Percentiles rank a stretch among this genome's conserved stretches.
Evolutionary conservation across 2,113 vertebrate species (phyloP).

Genomic region (Crypturellus undulatus): DNA sequence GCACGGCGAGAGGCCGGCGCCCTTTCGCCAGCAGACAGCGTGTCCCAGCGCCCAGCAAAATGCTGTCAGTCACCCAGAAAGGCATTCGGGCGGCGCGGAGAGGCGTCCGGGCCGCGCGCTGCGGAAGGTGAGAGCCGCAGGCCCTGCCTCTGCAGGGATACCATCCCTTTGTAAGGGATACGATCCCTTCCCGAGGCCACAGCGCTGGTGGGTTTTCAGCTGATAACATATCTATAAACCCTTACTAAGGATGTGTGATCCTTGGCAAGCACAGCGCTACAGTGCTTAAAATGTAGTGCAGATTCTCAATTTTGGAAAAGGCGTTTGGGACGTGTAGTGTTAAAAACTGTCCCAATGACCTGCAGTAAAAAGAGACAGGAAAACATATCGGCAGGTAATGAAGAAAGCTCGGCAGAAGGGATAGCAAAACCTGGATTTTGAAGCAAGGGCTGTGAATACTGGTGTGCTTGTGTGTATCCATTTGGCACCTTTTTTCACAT

Average conservation of each 20-base stretch:
- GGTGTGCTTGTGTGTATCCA: not conserved
- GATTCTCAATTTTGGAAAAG: not conserved
- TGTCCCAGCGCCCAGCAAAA: constrained; percentile 57
- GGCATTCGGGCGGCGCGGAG: constrained; percentile 55
- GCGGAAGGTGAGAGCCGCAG: constrained; percentile 39
- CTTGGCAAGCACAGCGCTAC: not conserved
- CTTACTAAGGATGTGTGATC: not conserved
- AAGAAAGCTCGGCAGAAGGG: not conserved
- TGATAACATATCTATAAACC: not conserved
- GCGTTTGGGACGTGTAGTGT: not conserved
- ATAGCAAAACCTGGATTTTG: not conserved
- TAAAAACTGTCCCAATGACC: not conserved
- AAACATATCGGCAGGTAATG: accelerated
- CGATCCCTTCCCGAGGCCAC: not conserved
- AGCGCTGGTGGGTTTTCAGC: not conserved
- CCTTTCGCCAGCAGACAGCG: constrained; percentile 45
- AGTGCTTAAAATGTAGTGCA: not conserved
- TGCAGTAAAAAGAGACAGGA: not conserved
- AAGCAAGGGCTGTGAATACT: not conserved
- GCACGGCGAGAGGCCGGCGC: not conserved
- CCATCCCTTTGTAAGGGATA: not conserved
- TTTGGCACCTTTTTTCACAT: not conserved
- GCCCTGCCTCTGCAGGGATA: constrained; percentile 8
- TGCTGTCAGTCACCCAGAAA: constrained; percentile 67
- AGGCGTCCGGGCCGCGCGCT: constrained; percentile 52